These are phyloP conservation scores for Melikaiella ostensackeni DNA, from an alignment of 2,888 invertebrate genomes.

Conservation along the genomic window DNA sequence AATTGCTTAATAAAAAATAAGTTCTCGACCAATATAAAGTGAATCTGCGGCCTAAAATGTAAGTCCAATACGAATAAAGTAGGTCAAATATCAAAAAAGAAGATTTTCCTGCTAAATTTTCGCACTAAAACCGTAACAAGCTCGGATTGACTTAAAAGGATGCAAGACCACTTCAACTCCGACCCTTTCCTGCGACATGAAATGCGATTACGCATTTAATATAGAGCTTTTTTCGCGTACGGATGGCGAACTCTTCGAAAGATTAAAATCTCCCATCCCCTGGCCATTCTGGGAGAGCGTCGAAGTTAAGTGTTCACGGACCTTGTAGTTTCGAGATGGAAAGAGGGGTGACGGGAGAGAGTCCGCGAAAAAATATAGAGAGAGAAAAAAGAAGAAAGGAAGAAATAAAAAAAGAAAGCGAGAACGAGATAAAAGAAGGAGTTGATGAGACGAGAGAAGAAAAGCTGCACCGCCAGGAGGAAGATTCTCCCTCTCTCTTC, in stretches of 20 bases:
- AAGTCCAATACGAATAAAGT: too few species aligned
- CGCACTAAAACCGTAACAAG: too few species aligned
- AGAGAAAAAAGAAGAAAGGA: conserved; percentile 34
- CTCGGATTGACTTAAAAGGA: conserved; percentile 31
- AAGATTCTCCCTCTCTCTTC: conserved; percentile 49
- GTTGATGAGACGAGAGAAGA: conserved; percentile 47
- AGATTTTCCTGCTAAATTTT: too few species aligned
- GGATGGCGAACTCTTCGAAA: conserved; percentile 32
- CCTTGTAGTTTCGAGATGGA: conserved; percentile 10
- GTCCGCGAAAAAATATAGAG: conserved; percentile 13
- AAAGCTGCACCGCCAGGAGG: conserved; percentile 63
- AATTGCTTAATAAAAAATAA: too few species aligned
- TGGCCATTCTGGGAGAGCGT: conserved; percentile 25
- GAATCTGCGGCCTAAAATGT: accelerated
- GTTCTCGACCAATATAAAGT: too few species aligned
- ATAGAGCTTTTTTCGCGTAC: conserved; percentile 26
- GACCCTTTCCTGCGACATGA: neutral
- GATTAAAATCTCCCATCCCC: conserved; percentile 39
- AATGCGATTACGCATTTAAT: conserved; percentile 35
- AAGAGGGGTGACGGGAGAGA: conserved; percentile 21
- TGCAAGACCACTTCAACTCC: neutral
- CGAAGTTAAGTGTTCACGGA: conserved; percentile 39
- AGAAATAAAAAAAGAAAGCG: conserved; percentile 30
- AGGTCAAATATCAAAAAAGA: too few species aligned
- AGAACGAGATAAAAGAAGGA: conserved; percentile 39